Conservation (phyloP, 2,113 vertebrate species). For the Mastomys coucha region DNA sequence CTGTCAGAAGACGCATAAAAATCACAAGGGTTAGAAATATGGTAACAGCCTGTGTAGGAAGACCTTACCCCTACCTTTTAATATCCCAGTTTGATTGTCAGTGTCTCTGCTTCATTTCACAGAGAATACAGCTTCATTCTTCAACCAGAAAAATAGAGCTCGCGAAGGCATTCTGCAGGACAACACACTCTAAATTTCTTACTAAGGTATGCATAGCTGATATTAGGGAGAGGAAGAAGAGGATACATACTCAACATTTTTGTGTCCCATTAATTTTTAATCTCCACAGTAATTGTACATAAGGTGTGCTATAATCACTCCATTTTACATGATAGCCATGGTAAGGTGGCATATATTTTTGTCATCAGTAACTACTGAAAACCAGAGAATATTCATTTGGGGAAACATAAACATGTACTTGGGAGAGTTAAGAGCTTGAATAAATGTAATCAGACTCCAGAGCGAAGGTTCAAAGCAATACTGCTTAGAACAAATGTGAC, state of each 20-base stretch:
- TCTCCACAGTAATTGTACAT: neutral
- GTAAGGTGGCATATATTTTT: neutral
- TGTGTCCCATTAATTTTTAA: neutral
- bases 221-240: neutral
- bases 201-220: neutral
- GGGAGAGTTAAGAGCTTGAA: neutral
- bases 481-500: neutral
- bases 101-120: neutral
- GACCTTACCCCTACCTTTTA: neutral
- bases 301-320: neutral
- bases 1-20: neutral
- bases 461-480: neutral
- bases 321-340: neutral
- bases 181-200: neutral
- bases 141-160: neutral
- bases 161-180: neutral
- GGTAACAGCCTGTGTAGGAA: neutral
- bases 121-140: neutral
- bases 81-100: neutral
- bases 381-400: neutral
- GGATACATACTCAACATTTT: neutral
- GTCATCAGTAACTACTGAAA: neutral
- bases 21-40: neutral
- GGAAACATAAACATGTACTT: neutral
- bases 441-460: neutral